phyloP scores from a whole-genome alignment of 2,888 invertebrate genomes.

The Clivina fossor region DNA sequence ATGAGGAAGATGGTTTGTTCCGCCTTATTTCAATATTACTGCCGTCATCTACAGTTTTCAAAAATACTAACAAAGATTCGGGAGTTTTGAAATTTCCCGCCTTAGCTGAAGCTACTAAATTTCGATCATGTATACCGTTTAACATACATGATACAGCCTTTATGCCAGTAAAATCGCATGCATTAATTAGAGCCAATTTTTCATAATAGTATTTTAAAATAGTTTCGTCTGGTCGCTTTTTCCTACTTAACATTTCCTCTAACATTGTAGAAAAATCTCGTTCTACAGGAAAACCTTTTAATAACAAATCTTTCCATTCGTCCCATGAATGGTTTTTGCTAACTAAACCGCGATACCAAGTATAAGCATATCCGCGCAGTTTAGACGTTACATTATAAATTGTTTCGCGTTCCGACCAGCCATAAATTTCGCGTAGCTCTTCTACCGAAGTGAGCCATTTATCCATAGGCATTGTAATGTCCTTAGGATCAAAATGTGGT shows the following conservation, averaged over 20 bases:
- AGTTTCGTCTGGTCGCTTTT: neutral
- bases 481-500: too few relatives aligned
- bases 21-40: too few relatives aligned
- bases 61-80: neutral
- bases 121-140: neutral
- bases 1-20: too few relatives aligned
- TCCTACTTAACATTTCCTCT: slow-evolving; percentile 32
- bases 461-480: too few relatives aligned
- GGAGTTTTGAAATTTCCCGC: slow-evolving; percentile 13
- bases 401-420: too few relatives aligned
- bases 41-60: slow-evolving; percentile 6
- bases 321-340: too few relatives aligned
- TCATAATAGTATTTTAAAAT: neutral
- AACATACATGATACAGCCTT: slow-evolving; percentile 1
- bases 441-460: too few relatives aligned
- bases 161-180: neutral
- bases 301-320: too few relatives aligned
- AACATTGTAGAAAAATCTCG: slow-evolving; percentile 35
- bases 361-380: too few relatives aligned
- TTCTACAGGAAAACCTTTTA: slow-evolving; percentile 36
- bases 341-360: too few relatives aligned
- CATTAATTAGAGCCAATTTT: neutral
- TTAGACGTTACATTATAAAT: too few relatives aligned
- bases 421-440: too few relatives aligned
- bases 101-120: neutral